phyloP scores from a whole-genome alignment of 1,140 invertebrate species.

The Leptoteleia sp. region DNA sequence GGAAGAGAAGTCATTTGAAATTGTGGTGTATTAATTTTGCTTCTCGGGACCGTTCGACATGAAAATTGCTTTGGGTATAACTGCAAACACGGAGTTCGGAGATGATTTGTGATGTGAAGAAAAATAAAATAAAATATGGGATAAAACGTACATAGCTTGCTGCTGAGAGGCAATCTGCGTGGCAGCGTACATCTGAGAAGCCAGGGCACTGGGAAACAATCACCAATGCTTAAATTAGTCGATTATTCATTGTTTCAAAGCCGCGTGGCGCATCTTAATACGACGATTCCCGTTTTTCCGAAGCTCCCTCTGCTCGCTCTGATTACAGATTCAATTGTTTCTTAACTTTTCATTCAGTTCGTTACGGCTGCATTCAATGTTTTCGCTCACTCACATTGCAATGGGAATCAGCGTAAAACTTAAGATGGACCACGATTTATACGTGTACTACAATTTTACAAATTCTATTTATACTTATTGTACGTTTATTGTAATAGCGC shows the following conservation, averaged over 20 bases:
- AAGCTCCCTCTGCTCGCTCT: neutral
- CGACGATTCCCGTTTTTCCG: conserved; percentile 45
- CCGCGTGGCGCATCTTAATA: conserved; percentile 60
- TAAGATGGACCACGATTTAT: conserved; percentile 58
- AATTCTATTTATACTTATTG: conserved; percentile 19
- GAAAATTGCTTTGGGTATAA: conserved; percentile 76
- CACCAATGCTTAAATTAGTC: conserved; percentile 82
- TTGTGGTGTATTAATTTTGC: conserved; percentile 8
- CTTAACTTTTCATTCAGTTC: conserved; percentile 10
- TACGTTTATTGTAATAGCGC: conserved; percentile 34
- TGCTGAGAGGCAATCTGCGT: conserved; percentile 93
- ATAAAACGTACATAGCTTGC: conserved; percentile 92
- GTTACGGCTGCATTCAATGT: neutral
- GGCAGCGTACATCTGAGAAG: conserved; percentile 96
- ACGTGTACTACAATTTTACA: conserved; percentile 37
- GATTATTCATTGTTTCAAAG: conserved; percentile 66
- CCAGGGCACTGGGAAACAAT: conserved; percentile 93
- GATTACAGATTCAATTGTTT: neutral
- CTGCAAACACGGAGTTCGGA: conserved; percentile 71
- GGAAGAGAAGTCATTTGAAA: neutral
- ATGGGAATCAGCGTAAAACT: conserved; percentile 43
- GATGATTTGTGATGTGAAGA: conserved; percentile 74
- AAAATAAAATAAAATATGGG: conserved; percentile 79
- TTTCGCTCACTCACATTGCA: neutral
- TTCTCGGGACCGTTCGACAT: neutral